phyloP scores from a whole-genome alignment of 2,113 vertebrate species.

The Cheirogaleus medius region DNA sequence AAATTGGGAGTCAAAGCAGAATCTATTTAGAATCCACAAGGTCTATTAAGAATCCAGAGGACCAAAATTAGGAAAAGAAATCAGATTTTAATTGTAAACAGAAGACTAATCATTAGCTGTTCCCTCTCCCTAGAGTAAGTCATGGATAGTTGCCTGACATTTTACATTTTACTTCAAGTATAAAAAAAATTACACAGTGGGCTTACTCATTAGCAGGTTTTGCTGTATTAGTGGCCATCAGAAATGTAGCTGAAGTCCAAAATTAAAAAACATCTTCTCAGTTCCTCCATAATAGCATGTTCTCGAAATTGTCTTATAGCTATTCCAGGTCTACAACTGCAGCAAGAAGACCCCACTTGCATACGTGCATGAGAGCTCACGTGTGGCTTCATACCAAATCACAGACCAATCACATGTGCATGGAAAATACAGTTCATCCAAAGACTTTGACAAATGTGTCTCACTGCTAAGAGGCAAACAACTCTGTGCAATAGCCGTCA shows the following conservation, averaged over 20 bases:
- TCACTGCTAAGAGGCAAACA: background rate
- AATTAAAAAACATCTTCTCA: background rate
- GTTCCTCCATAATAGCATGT: background rate
- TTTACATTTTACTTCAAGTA: slow-evolving; percentile 80
- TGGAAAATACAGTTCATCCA: background rate
- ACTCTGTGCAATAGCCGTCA: background rate
- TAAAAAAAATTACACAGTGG: slow-evolving; percentile 58
- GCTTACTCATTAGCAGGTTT: slow-evolving; percentile 58
- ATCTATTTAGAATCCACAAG: slow-evolving; percentile 82
- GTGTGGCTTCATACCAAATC: background rate
- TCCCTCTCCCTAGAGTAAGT: slow-evolving; percentile 77
- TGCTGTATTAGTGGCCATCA: background rate
- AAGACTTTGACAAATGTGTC: background rate
- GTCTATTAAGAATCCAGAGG: slow-evolving; percentile 79
- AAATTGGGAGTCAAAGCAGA: slow-evolving; percentile 83
- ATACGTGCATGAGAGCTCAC: background rate
- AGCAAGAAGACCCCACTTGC: background rate
- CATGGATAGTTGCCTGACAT: slow-evolving; percentile 77
- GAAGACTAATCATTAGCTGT: slow-evolving; percentile 75
- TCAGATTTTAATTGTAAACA: slow-evolving; percentile 85
- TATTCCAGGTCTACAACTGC: background rate
- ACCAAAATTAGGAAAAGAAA: slow-evolving; percentile 82
- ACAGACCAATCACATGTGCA: background rate
- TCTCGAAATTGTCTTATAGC: background rate
- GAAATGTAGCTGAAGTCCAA: background rate